Evolutionary conservation across 2,113 vertebrate species (phyloP).

Genomic region (Actenoides hombroni): DNA sequence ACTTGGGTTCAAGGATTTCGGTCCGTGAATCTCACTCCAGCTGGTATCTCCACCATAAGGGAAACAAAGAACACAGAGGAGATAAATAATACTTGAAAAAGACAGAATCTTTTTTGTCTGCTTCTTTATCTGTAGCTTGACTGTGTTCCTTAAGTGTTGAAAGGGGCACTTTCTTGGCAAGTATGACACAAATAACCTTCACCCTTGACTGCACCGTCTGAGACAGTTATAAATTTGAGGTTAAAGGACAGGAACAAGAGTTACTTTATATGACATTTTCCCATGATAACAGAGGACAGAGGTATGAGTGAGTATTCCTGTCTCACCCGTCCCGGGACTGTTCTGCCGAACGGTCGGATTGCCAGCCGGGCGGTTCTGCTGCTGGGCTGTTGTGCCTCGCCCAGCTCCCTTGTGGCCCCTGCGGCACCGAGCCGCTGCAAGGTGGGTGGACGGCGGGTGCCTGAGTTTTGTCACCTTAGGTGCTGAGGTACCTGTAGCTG

Average conservation of each 20-base stretch:
- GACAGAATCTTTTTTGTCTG: slow-evolving; percentile 48
- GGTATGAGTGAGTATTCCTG: neutral
- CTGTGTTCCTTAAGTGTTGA: slow-evolving; percentile 72
- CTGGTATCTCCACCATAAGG: slow-evolving; percentile 42
- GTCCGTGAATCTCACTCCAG: slow-evolving; percentile 36
- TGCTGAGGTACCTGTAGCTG: neutral
- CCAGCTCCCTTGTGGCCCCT: rapidly evolving
- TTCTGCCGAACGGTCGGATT: neutral
- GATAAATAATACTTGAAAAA: slow-evolving; percentile 69
- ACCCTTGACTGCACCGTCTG: slow-evolving; percentile 66
- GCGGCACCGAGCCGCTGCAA: neutral
- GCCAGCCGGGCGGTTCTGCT: neutral
- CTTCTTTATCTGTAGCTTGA: slow-evolving; percentile 53
- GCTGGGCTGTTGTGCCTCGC: neutral
- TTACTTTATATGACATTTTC: slow-evolving; percentile 26
- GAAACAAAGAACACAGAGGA: slow-evolving; percentile 34
- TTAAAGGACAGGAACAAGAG: neutral
- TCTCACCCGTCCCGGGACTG: neutral
- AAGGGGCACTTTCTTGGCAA: slow-evolving; percentile 67
- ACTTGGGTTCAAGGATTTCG: neutral
- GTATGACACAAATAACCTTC: slow-evolving; percentile 69
- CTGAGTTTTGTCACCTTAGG: too few relatives aligned
- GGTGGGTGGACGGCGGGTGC: neutral
- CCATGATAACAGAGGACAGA: neutral
- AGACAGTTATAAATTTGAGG: slow-evolving; percentile 35